These are phyloP conservation scores for Onychomys arenicola DNA, from an alignment of 2,797 vertebrate genomes.

Conservation along the genomic window DNA sequence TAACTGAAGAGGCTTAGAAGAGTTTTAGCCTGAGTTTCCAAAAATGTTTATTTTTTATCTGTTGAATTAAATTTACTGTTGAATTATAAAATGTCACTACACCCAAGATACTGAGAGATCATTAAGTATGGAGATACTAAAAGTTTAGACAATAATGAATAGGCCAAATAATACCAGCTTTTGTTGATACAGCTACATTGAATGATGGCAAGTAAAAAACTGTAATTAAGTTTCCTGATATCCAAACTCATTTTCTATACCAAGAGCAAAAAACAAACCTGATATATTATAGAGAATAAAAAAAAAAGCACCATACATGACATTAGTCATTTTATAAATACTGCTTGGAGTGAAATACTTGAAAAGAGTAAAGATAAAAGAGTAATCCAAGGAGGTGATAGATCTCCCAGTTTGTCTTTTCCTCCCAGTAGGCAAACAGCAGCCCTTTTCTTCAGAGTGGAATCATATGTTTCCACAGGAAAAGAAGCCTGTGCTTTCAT, in stretches of 20 bases:
- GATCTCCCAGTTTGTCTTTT: constrained; percentile 47
- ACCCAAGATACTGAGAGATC: background rate
- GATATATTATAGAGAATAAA: constrained; percentile 61
- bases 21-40: constrained; percentile 1
- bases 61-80: constrained; percentile 27
- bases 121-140: constrained; percentile 28
- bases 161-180: constrained; percentile 41
- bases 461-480: background rate
- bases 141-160: constrained; percentile 59
- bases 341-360: constrained; percentile 63
- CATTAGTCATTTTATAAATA: constrained; percentile 68
- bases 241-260: constrained; percentile 57
- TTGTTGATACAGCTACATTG: constrained; percentile 49
- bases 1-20: background rate
- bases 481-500: constrained; percentile 5
- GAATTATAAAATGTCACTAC: constrained; percentile 28
- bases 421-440: background rate
- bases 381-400: constrained; percentile 46
- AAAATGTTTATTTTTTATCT: constrained; percentile 6
- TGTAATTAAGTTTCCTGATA: constrained; percentile 74
- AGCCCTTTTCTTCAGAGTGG: background rate
- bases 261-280: background rate
- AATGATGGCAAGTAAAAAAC: constrained; percentile 58
- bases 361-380: constrained; percentile 65
- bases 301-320: constrained; percentile 18